phyloP scores from a whole-genome alignment of 2,888 invertebrate genomes.

The Perithous albicinctus region DNA sequence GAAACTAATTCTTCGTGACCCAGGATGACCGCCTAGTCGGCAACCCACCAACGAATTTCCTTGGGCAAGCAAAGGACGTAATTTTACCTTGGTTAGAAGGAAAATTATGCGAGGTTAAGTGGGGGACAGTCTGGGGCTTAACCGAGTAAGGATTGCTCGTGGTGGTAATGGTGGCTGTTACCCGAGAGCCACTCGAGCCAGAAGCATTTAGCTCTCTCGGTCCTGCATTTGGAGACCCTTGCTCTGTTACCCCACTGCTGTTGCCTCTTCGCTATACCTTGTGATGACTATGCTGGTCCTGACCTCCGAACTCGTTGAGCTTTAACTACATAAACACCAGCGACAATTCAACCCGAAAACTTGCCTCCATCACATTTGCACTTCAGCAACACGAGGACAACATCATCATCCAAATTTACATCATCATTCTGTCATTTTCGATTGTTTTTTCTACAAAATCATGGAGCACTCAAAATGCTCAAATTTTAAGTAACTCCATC shows the following conservation, averaged over 20 bases:
- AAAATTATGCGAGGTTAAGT: constrained; percentile 82
- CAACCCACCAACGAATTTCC: constrained; percentile 59
- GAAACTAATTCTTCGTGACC: constrained; percentile 22
- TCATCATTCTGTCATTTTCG: background rate
- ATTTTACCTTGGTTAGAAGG: constrained; percentile 78
- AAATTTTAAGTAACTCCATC: no score
- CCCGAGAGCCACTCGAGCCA: constrained; percentile 69
- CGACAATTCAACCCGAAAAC: constrained; percentile 43
- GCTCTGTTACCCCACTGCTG: background rate
- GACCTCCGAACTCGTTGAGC: constrained; percentile 40
- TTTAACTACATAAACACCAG: constrained; percentile 68
- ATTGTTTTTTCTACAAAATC: no score
- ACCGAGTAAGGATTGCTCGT: constrained; percentile 75
- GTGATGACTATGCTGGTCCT: constrained; percentile 24
- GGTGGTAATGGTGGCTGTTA: constrained; percentile 47
- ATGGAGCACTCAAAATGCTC: no score
- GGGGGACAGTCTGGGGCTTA: constrained; percentile 78
- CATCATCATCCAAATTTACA: background rate
- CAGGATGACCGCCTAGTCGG: background rate
- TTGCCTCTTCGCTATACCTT: background rate
- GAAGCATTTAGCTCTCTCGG: constrained; percentile 70
- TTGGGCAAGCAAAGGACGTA: constrained; percentile 62
- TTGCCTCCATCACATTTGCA: constrained; percentile 1
- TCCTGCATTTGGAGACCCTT: constrained; percentile 23
- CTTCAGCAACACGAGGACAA: background rate